These are phyloP conservation scores for Anastrepha ludens DNA, from an alignment of 1,140 invertebrate species.

Conservation along the genomic window DNA sequence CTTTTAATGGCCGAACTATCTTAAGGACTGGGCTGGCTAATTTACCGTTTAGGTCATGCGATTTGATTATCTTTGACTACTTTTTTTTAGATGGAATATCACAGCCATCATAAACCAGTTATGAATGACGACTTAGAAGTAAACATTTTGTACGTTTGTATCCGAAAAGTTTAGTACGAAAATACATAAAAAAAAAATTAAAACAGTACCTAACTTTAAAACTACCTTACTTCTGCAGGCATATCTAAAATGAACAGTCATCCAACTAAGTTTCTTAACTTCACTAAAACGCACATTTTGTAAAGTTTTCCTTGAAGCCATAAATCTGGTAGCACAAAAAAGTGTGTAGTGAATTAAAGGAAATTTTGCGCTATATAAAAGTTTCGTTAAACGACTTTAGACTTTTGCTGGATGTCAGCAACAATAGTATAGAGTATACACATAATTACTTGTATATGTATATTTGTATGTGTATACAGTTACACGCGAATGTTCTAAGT, in stretches of 20 bases:
- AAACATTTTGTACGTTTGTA: no score
- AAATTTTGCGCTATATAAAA: neutral
- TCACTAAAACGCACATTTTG: constrained; percentile 2
- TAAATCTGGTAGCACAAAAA: constrained; percentile 35
- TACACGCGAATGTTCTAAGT: neutral
- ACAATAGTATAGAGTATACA: neutral
- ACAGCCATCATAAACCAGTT: no score
- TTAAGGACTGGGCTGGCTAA: no score
- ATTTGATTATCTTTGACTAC: no score
- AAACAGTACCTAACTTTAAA: no score
- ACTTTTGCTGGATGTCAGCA: constrained; percentile 6
- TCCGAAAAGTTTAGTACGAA: no score
- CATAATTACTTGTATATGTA: neutral
- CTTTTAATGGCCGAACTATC: no score
- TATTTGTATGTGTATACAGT: neutral
- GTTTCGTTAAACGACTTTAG: constrained; percentile 30
- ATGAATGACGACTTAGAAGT: no score
- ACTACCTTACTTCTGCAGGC: no score
- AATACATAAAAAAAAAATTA: no score
- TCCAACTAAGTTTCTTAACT: neutral
- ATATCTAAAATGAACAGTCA: neutral
- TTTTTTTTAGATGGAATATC: no score
- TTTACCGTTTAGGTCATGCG: no score
- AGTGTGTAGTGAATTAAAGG: neutral
- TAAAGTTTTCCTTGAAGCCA: neutral